Conservation (phyloP, 2,888 invertebrate species). For the Acanthopleura granulata region DNA sequence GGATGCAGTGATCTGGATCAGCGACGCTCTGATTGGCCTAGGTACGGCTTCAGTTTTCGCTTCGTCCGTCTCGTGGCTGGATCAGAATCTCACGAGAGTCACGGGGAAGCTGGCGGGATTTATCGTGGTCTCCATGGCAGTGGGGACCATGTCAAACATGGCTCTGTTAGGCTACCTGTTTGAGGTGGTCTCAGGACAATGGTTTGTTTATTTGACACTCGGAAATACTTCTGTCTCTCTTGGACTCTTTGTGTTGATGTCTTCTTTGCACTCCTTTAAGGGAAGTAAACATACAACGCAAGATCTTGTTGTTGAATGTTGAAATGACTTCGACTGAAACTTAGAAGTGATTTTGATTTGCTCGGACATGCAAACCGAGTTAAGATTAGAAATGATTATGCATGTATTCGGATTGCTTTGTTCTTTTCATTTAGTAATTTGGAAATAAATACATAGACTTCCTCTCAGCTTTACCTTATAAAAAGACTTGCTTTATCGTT, state of each 20-base stretch:
- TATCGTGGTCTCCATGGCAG: neutral
- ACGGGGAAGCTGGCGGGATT: neutral
- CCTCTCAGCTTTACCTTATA: too few species aligned
- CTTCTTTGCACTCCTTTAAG: too few species aligned
- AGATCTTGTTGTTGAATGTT: too few species aligned
- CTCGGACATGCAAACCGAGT: too few species aligned
- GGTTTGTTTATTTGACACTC: conserved; percentile 10
- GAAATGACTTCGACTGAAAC: too few species aligned
- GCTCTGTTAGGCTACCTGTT: conserved; percentile 7
- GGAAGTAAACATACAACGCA: too few species aligned
- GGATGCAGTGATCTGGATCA: neutral
- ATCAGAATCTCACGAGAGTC: neutral
- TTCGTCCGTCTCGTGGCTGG: neutral
- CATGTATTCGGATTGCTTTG: too few species aligned
- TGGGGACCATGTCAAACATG: neutral
- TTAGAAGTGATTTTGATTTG: too few species aligned
- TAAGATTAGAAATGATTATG: too few species aligned
- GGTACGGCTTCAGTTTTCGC: conserved; percentile 15
- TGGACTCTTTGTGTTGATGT: neutral
- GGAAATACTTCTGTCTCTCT: conserved; percentile 2
- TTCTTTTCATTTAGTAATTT: too few species aligned
- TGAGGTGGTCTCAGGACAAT: neutral
- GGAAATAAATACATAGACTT: too few species aligned
- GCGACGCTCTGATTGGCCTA: neutral
- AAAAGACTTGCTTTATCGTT: too few species aligned